Evolutionary conservation across 1,140 invertebrate genomes (phyloP), one percentile per base, ranked within the genome.

Genomic region (Drosophila pachea): DNA sequence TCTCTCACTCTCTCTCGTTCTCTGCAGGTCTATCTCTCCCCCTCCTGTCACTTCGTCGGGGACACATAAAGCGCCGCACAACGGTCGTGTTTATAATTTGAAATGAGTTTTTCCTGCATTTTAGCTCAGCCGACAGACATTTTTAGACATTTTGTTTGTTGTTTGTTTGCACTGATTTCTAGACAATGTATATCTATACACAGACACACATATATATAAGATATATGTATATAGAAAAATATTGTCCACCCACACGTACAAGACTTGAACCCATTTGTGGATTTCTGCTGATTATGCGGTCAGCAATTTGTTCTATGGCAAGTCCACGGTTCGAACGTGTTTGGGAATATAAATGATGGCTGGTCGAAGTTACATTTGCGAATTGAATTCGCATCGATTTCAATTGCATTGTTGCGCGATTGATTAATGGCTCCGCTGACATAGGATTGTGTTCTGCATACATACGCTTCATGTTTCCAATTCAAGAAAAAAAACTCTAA

Each of bases 91-190:
- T 81, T 81, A 81, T 81, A 81, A 81, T 81, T 81, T 74, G 69
- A 81, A 81, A 82, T 81, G 78, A 76, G 79, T 81, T 79, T 79
- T 64, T 73, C 69, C 60, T 76, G 77, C 77, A 79, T 79, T 79
- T 75, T 66, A 69, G 68, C 66, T 53, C 68, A 50, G 53, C 47
- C 65, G 59, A 45, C 47, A 62, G 59, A 71, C 53, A 73, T 78
- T 76, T 22, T 78, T 62, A 63, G 61, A 63, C 72, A 76, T 58
- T 76, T 73, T 73, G 65, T 67, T 66, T 40, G 64, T 64, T 35
- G 56, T 36, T 29, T 75, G 77, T 52, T 61, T 49, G 4, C 53
- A 64, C 36, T 45, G 69, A 66, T 60, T 76, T 68, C 45, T 53
- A 73, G 71, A 76, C 67, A 59, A 64, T 55, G 65, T 65, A 7